Evolutionary conservation across 2,113 vertebrate genomes (phyloP).

Genomic region (Mustelus asterias): DNA sequence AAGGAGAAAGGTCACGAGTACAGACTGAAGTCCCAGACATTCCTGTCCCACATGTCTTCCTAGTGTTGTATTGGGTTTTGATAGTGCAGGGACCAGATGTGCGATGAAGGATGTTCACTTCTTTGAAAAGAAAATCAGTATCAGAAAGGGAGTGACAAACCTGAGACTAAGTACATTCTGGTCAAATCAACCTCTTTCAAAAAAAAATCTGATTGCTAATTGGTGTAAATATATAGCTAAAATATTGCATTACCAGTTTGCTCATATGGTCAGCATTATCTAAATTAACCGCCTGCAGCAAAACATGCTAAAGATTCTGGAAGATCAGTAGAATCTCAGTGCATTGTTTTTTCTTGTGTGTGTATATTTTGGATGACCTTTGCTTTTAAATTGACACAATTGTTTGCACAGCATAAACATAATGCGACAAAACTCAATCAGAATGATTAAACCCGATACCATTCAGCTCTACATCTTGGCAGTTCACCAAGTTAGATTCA

Average conservation of each 20-base stretch:
- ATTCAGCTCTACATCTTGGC: background rate
- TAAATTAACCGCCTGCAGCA: background rate
- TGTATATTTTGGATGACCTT: constrained; percentile 9
- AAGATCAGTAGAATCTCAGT: background rate
- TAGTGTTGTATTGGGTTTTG: background rate
- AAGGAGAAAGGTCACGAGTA: background rate
- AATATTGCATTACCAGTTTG: background rate
- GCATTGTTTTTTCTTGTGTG: background rate
- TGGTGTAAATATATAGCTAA: background rate
- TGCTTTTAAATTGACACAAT: background rate
- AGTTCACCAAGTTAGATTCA: background rate
- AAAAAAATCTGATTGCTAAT: background rate
- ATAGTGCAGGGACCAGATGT: background rate
- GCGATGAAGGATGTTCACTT: background rate
- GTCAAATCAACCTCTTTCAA: background rate
- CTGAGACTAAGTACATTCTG: background rate
- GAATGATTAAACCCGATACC: background rate
- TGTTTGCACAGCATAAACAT: background rate
- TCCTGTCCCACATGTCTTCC: background rate
- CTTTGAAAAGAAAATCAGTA: background rate
- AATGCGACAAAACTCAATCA: background rate
- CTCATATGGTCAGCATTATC: background rate
- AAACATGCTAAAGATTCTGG: background rate
- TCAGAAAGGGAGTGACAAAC: background rate
- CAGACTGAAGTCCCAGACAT: background rate